A percentile compares a stretch with the other conserved stretches of the same genome.
Evolutionary conservation across 2,888 invertebrate species (phyloP).

Genomic region (Chelonus formosanus): DNA sequence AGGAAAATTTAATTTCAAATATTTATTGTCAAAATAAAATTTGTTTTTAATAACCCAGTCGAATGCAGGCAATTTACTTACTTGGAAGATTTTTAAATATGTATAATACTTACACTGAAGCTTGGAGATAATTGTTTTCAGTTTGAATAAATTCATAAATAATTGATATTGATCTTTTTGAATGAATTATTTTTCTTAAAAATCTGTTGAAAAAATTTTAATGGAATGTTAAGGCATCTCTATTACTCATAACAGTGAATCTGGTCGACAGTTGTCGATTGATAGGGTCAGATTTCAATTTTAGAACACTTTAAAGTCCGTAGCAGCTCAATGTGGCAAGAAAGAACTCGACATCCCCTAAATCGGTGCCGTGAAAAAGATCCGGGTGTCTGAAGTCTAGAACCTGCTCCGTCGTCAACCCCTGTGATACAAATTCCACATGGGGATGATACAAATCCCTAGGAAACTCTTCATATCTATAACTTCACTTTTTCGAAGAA

Average conservation of each 20-base stretch:
- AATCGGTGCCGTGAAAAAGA: neutral
- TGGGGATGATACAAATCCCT: conserved; percentile 56
- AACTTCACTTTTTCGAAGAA: conserved; percentile 44
- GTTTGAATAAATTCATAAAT: too few species aligned
- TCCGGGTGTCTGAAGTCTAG: conserved; percentile 36
- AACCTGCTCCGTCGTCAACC: conserved; percentile 34
- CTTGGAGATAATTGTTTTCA: too few species aligned
- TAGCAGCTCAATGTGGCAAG: conserved; percentile 54
- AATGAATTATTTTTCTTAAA: too few species aligned
- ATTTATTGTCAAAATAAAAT: too few species aligned
- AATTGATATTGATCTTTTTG: too few species aligned
- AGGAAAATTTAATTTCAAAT: too few species aligned
- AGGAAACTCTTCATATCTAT: conserved; percentile 54
- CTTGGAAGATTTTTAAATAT: too few species aligned
- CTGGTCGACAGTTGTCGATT: conserved; percentile 27
- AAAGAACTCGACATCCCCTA: conserved; percentile 21
- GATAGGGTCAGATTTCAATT: conserved; percentile 45
- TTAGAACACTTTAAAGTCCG: conserved; percentile 55
- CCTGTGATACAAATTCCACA: conserved; percentile 52
- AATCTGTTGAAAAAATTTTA: neutral
- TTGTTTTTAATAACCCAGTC: too few species aligned
- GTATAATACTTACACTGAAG: too few species aligned
- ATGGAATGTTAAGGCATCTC: conserved; percentile 11
- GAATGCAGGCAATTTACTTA: too few species aligned
- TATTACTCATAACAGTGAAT: conserved; percentile 6